Percentiles rank a stretch among this genome's conserved stretches.
These are phyloP conservation scores for Pao palembangensis DNA, from an alignment of 2,113 vertebrate genomes.

Conservation along the genomic window DNA sequence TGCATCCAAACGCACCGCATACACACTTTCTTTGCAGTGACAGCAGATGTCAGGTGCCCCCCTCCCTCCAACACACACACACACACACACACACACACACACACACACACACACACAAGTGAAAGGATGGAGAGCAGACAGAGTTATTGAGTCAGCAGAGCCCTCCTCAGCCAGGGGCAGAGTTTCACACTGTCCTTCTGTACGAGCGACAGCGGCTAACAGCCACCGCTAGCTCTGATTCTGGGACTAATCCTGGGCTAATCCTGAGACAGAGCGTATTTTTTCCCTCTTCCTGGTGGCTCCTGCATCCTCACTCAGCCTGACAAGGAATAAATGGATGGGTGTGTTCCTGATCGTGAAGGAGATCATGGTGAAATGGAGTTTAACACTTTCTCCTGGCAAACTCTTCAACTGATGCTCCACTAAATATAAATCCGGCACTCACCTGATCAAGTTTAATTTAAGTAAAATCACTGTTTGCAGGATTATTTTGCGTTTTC, in stretches of 20 bases:
- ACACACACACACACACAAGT: background rate
- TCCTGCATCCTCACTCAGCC: too few species aligned
- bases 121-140: conserved; percentile 26
- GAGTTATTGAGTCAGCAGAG: conserved; percentile 54
- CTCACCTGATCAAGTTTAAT: conserved; percentile 8
- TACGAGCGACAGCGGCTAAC: background rate
- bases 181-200: conserved; percentile 7
- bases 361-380: too few species aligned
- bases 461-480: background rate
- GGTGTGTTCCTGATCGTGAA: too few species aligned
- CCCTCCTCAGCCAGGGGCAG: conserved; percentile 22
- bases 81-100: background rate
- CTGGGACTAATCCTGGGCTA: too few species aligned
- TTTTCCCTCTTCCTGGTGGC: too few species aligned
- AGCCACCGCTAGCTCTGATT: too few species aligned
- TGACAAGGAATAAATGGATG: too few species aligned
- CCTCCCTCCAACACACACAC: conserved; percentile 38
- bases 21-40: conserved; percentile 22
- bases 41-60: conserved; percentile 49
- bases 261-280: too few species aligned
- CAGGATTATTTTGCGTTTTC: conserved; percentile 1
- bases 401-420: conserved; percentile 11
- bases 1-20: conserved; percentile 42
- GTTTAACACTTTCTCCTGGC: too few species aligned
- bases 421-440: background rate